phyloP scores from a whole-genome alignment of 2,888 invertebrate genomes.

The Drosophila setosimentum region DNA sequence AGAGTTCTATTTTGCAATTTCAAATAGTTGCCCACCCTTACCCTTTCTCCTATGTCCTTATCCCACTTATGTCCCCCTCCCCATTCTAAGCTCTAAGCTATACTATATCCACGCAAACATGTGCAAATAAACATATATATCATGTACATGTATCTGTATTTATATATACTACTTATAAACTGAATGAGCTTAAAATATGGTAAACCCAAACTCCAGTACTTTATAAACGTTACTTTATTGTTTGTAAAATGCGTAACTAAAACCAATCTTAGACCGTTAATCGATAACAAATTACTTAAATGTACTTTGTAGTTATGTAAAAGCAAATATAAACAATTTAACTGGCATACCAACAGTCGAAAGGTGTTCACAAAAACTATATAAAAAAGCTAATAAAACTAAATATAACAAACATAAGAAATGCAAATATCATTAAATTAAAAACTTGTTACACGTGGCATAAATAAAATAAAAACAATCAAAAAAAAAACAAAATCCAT shows the following conservation, averaged over 20 bases:
- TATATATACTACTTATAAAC: conserved; percentile 56
- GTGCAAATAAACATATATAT: conserved; percentile 18
- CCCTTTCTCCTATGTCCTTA: conserved; percentile 5
- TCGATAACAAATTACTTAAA: conserved; percentile 44
- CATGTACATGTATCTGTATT: conserved; percentile 39
- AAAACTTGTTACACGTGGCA: conserved; percentile 49
- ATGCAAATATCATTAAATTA: conserved; percentile 40
- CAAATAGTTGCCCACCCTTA: conserved; percentile 29
- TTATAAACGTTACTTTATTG: conserved; percentile 68
- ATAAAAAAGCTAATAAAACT: conserved; percentile 8
- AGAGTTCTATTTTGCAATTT: conserved; percentile 48
- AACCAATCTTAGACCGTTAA: conserved; percentile 67
- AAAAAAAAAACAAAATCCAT: conserved; percentile 10
- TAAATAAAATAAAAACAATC: conserved; percentile 19
- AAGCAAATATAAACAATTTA: conserved; percentile 61
- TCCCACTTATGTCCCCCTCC: conserved; percentile 5
- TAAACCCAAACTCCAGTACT: conserved; percentile 67
- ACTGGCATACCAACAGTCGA: conserved; percentile 79
- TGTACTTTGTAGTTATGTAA: conserved; percentile 49
- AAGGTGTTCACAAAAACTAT: conserved; percentile 66
- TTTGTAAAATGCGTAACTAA: conserved; percentile 69
- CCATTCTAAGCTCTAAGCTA: conserved; percentile 5
- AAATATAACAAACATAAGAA: conserved; percentile 28
- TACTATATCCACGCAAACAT: conserved; percentile 24
- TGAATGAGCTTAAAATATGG: conserved; percentile 74